A percentile compares a stretch with the other conserved stretches of the same genome.
These are phyloP conservation scores for Onychomys leucogaster DNA, from an alignment of 2,797 vertebrate species.

Conservation along the genomic window DNA sequence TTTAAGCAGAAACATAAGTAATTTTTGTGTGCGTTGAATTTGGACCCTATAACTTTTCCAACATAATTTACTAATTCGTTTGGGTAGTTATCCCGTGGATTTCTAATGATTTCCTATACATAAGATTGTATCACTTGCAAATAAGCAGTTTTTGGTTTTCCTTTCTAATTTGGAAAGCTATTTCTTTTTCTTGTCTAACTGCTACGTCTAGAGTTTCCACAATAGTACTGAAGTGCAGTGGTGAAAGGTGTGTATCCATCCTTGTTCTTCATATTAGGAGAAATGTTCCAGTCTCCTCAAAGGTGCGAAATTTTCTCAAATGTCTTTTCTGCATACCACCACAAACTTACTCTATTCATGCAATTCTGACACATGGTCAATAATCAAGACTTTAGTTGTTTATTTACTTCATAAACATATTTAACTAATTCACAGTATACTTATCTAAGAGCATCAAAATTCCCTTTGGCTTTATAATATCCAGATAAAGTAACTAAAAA, in stretches of 20 bases:
- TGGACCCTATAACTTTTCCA: background rate
- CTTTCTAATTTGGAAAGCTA: background rate
- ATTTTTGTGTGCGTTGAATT: background rate
- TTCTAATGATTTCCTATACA: background rate
- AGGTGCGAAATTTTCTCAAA: background rate
- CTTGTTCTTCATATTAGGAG: constrained; percentile 6
- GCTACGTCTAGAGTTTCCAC: background rate
- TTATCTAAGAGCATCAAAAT: background rate
- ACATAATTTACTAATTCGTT: constrained; percentile 1
- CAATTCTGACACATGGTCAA: constrained; percentile 1
- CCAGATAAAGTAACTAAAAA: constrained; percentile 32
- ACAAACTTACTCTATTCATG: constrained; percentile 1
- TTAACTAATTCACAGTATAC: background rate
- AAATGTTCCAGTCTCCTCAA: constrained; percentile 33
- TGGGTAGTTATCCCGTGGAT: background rate
- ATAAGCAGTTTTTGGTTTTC: constrained; percentile 23
- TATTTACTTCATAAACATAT: constrained; percentile 34
- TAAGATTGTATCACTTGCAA: background rate
- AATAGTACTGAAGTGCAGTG: background rate
- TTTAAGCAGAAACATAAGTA: constrained; percentile 17
- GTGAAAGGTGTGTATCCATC: background rate
- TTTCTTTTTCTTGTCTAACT: background rate
- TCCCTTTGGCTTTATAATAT: constrained; percentile 20
- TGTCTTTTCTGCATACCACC: background rate
- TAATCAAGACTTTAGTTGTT: constrained; percentile 7